These are phyloP conservation scores for Menidia menidia DNA, from an alignment of 2,797 vertebrate species.

Conservation along the genomic window DNA sequence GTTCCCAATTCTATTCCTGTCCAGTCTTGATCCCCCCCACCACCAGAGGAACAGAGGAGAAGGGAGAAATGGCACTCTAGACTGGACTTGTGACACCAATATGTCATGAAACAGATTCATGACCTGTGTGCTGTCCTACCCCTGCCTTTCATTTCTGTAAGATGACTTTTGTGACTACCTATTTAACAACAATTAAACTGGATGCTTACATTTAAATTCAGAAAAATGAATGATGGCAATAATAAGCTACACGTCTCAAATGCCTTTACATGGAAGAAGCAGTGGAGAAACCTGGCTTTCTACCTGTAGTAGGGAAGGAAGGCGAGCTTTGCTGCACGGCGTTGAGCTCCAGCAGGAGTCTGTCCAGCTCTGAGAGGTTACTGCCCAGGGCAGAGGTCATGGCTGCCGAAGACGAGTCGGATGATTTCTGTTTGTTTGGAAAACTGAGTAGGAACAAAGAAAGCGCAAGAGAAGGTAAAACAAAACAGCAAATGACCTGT, in stretches of 20 bases:
- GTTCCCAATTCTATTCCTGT: not conserved
- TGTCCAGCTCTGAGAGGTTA: conserved; percentile 96
- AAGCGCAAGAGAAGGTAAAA: not conserved
- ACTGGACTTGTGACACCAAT: not conserved
- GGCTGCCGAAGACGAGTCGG: conserved; percentile 88
- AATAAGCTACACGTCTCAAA: not conserved
- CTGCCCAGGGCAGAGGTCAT: conserved; percentile 92
- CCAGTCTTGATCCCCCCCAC: not conserved
- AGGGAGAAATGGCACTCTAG: not conserved
- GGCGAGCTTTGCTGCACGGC: conserved; percentile 92
- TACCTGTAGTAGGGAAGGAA: conserved; percentile 89
- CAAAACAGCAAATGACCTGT: not conserved
- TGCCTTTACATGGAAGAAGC: not conserved
- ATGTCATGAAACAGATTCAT: not conserved
- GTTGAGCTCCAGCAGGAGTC: conserved; percentile 94
- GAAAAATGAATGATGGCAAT: no score
- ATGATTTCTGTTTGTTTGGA: conserved; percentile 95
- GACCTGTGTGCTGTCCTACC: not conserved
- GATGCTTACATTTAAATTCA: not conserved
- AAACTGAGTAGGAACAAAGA: conserved; percentile 82
- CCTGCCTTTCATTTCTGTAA: not conserved
- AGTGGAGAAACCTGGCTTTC: not conserved
- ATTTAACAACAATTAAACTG: not conserved
- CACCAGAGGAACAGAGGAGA: not conserved
- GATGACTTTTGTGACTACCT: not conserved